Evolutionary conservation across 2,888 invertebrate genomes (phyloP).

Genomic region (Meganola albula): DNA sequence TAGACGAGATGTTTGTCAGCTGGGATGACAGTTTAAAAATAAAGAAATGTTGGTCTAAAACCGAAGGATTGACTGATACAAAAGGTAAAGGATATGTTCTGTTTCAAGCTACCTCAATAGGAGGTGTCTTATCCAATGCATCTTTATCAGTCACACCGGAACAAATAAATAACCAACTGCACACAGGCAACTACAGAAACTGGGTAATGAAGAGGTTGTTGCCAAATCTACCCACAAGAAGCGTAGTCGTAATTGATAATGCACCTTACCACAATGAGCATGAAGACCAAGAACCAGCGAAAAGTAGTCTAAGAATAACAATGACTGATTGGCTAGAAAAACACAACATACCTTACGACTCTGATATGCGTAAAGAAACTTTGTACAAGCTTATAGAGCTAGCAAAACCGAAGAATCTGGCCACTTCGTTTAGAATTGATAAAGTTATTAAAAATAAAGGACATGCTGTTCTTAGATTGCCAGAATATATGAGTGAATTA

Average conservation of each 20-base stretch:
- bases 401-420: background rate
- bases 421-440: background rate
- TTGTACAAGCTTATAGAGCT: background rate
- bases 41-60: slow-evolving; percentile 2
- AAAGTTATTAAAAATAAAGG: slow-evolving; percentile 3
- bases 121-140: slow-evolving; percentile 1
- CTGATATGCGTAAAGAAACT: slow-evolving; percentile 1
- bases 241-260: slow-evolving; percentile 3
- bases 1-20: background rate
- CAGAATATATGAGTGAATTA: background rate
- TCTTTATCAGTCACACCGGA: background rate
- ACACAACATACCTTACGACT: background rate
- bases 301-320: background rate
- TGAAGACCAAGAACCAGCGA: slow-evolving; percentile 1
- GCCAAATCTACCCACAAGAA: slow-evolving; percentile 2
- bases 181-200: slow-evolving; percentile 1
- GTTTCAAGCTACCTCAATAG: slow-evolving; percentile 1
- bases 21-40: slow-evolving; percentile 1
- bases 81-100: background rate
- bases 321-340: slow-evolving; percentile 2
- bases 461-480: slow-evolving; percentile 2
- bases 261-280: slow-evolving; percentile 1
- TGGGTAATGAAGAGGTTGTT: slow-evolving; percentile 1
- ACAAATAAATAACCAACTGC: background rate
- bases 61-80: background rate